phyloP scores from a whole-genome alignment of 1,140 invertebrate genomes.

The Lethocerus indicus region DNA sequence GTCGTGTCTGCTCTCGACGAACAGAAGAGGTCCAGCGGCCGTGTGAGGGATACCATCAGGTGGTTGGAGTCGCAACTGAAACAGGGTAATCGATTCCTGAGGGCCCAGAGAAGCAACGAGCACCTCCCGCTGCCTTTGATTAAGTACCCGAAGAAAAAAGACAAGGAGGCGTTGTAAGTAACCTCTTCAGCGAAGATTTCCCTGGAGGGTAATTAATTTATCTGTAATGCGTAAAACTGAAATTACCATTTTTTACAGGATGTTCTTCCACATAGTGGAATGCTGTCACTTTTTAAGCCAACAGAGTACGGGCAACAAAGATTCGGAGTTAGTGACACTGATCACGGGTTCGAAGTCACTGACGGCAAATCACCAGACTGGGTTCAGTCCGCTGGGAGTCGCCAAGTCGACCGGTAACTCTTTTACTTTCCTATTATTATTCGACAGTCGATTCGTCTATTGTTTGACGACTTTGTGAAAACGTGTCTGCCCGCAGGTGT shows the following conservation, averaged over 20 bases:
- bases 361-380: constrained; percentile 23
- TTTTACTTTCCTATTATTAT: constrained; percentile 5
- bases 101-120: constrained; percentile 66
- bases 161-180: constrained; percentile 41
- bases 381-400: constrained; percentile 30
- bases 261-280: constrained; percentile 48
- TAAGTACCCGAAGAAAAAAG: constrained; percentile 48
- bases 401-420: constrained; percentile 35
- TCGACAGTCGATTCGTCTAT: constrained; percentile 9
- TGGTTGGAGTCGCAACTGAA: constrained; percentile 78
- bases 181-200: not conserved
- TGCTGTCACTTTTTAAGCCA: constrained; percentile 49
- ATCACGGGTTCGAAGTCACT: constrained; percentile 30
- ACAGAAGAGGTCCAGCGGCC: constrained; percentile 47
- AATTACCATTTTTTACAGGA: constrained; percentile 23
- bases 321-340: constrained; percentile 36
- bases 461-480: no score
- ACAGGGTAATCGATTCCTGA: constrained; percentile 62
- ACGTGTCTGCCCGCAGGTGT: constrained; percentile 29
- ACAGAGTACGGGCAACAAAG: constrained; percentile 31
- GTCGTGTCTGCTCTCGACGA: constrained; percentile 75
- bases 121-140: constrained; percentile 50
- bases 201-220: not conserved
- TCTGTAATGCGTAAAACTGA: not conserved
- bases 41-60: constrained; percentile 73